A percentile compares a stretch with the other conserved stretches of the same genome.
These are phyloP conservation scores for Grammomys dolichurus DNA, from an alignment of 2,113 vertebrate species.

Conservation along the genomic window DNA sequence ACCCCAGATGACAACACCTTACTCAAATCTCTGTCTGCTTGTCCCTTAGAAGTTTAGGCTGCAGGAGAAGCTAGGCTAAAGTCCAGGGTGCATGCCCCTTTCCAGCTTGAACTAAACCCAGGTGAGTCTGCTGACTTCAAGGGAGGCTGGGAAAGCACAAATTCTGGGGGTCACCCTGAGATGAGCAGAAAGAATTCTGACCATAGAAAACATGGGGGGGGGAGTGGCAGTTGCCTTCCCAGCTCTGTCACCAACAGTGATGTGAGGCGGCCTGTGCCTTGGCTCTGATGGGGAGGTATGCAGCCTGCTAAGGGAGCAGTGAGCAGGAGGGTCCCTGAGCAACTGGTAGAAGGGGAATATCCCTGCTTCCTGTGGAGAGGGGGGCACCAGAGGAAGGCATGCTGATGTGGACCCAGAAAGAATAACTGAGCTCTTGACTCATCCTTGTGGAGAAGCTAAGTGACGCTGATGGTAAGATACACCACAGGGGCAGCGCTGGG, in stretches of 20 bases:
- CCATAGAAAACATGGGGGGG: no score
- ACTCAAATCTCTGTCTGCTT: background rate
- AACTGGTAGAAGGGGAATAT: background rate
- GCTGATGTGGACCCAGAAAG: rapidly evolving
- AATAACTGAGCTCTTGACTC: background rate
- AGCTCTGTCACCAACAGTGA: rapidly evolving
- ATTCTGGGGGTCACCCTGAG: background rate
- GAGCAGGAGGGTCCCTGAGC: background rate
- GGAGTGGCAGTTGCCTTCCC: rapidly evolving
- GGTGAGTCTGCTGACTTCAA: background rate
- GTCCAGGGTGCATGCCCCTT: rapidly evolving
- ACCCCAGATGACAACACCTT: background rate
- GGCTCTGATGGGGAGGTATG: background rate
- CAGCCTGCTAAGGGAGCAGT: rapidly evolving
- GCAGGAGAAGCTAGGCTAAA: rapidly evolving
- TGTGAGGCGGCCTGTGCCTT: background rate
- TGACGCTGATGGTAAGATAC: rapidly evolving
- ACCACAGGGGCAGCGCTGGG: background rate
- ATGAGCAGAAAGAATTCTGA: no score
- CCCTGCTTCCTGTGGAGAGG: background rate
- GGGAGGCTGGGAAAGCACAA: background rate
- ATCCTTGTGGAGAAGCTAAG: background rate
- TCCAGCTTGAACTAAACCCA: no score
- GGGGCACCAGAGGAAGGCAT: background rate
- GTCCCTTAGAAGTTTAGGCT: background rate